These are phyloP conservation scores for Pantherophis vulpinus DNA, from an alignment of 2,797 vertebrate genomes.

Conservation along the genomic window DNA sequence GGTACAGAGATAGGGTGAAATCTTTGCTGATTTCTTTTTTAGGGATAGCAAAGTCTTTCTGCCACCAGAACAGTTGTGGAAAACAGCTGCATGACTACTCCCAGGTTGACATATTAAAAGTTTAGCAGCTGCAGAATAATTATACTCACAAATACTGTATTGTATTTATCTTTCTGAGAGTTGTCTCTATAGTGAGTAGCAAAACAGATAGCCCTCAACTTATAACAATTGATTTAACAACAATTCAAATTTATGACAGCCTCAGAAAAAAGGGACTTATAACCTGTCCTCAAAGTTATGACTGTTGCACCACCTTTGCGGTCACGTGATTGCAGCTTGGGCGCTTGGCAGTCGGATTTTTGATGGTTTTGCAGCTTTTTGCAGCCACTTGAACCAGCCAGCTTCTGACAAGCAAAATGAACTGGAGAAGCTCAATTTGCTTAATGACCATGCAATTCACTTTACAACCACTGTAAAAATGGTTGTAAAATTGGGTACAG, in stretches of 20 bases:
- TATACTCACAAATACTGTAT: not conserved
- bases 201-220: not conserved
- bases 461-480: not conserved
- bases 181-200: not conserved
- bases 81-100: not conserved
- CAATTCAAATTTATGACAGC: not conserved
- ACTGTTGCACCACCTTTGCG: not conserved
- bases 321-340: not conserved
- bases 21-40: not conserved
- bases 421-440: not conserved
- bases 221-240: not conserved
- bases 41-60: not conserved
- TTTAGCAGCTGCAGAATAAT: not conserved
- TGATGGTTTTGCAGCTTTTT: not conserved
- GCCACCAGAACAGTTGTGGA: not conserved
- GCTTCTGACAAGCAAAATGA: not conserved
- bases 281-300: not conserved
- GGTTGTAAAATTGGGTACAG: not conserved
- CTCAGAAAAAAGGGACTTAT: not conserved
- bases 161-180: not conserved
- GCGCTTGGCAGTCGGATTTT: not conserved
- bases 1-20: not conserved
- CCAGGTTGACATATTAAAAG: not conserved
- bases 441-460: not conserved
- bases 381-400: not conserved